Base-by-base conservation (phyloP, 2,113 vertebrate genomes). In the Prunella himalayana region DNA sequence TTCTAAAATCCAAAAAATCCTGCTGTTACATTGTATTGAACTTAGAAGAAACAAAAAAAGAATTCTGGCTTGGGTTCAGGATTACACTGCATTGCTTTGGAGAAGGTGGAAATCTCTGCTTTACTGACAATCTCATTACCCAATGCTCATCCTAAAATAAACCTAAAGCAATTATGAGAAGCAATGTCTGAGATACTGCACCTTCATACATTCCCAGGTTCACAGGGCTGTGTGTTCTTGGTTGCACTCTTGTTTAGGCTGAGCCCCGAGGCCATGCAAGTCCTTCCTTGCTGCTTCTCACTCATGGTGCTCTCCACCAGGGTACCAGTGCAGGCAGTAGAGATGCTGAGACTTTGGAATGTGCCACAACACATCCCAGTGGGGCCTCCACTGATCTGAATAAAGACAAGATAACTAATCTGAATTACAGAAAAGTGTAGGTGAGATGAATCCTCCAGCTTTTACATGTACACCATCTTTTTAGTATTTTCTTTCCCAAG, bases 231-330 rank as follows among this genome's bases (percentile, higher is more conserved):
- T 16, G 2, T 35, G 7, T 24, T 28, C 17, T 86, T 65, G 4
- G 1, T 23, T 69, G 6, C 31, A 9, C 17, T 44, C 14, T 56
- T 9, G 47, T 45, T 51, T 41, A 59, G 15, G 33, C 4, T 54
- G 15, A 25, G 7, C 9, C 9, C 5, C 2, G 2, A 66, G 15
- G 13, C 10, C 14, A 27, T 28, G 15, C 6, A 53, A 44, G 2
- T 27, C 27, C 69, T 50, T 84, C 41, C 24, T 44, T 66, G 5
- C 49, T 70, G 8, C 45, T 78, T 81, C 30, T 66, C 8, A 41
- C 11, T 13, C 6, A 11, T 16, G 4, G 4, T 24, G 31, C 33
- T 5, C 13, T 86, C 31, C 63, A 49, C 22, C 7, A 45, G 24
- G 7, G 3, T 66, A 25, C 16, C 5, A 72, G 25, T 8, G 25